Evolutionary conservation across 2,113 vertebrate species (phyloP).

Genomic region (Lophius piscatorius): DNA sequence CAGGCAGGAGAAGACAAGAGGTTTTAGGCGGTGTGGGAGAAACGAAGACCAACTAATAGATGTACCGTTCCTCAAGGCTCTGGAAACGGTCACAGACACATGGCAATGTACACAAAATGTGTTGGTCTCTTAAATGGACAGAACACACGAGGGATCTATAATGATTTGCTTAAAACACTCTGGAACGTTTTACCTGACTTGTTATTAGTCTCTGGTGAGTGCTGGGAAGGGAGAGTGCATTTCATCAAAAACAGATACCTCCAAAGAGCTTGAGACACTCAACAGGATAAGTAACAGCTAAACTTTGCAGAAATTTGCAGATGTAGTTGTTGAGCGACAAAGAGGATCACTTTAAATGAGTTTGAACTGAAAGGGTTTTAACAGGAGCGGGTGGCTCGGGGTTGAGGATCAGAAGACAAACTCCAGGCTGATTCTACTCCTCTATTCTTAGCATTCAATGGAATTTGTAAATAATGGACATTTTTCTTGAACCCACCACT

Average conservation of each 20-base stretch:
- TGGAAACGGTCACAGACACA: slow-evolving; percentile 27
- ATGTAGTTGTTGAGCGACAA: neutral
- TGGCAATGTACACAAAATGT: slow-evolving; percentile 1
- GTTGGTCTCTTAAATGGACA: slow-evolving; percentile 24
- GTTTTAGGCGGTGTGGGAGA: neutral
- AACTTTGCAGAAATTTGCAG: neutral
- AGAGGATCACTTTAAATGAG: slow-evolving; percentile 5
- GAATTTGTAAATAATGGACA: too few species aligned
- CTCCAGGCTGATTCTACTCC: too few species aligned
- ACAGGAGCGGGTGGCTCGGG: too few species aligned
- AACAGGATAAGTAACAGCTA: neutral
- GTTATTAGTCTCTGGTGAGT: slow-evolving; percentile 36
- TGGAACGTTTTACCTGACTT: neutral
- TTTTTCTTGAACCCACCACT: too few species aligned
- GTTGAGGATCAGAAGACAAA: too few species aligned
- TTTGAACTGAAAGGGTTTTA: too few species aligned
- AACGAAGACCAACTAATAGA: neutral
- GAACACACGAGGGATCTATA: slow-evolving; percentile 23
- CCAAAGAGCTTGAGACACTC: slow-evolving; percentile 8
- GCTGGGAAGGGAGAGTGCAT: slow-evolving; percentile 19
- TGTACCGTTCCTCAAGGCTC: slow-evolving; percentile 7
- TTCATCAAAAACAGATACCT: slow-evolving; percentile 47
- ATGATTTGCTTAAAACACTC: slow-evolving; percentile 30
- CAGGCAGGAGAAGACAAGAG: neutral
- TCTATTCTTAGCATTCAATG: too few species aligned